Conservation (phyloP, 2,113 vertebrate genomes). For the Symphodus melops region DNA sequence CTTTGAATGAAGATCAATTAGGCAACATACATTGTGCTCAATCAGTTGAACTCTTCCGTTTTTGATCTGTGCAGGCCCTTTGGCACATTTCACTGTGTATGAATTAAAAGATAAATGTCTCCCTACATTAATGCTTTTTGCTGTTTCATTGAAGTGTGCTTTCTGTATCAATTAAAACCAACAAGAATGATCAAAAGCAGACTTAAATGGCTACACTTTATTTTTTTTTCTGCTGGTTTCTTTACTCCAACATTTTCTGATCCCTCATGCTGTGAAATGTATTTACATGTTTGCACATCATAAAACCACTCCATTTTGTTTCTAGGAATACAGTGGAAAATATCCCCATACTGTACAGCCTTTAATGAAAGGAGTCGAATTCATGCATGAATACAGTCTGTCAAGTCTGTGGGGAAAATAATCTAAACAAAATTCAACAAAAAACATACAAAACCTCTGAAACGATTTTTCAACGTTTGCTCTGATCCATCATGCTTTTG, state of each 20-base stretch:
- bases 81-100: neutral
- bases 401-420: neutral
- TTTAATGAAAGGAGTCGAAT: conserved; percentile 5
- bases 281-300: neutral
- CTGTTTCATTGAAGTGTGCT: neutral
- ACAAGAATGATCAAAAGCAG: neutral
- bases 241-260: neutral
- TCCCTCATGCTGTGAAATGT: neutral
- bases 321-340: neutral
- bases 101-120: neutral
- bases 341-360: neutral
- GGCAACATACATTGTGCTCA: neutral
- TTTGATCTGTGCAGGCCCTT: neutral
- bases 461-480: too few relatives aligned
- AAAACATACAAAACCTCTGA: too few relatives aligned
- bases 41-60: neutral
- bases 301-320: neutral
- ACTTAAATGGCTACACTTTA: neutral
- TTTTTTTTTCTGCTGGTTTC: neutral
- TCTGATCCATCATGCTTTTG: too few relatives aligned
- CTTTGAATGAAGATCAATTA: neutral
- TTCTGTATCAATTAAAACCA: neutral
- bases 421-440: neutral
- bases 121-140: neutral
- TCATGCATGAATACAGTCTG: conserved; percentile 6